phyloP scores from a whole-genome alignment of 2,797 vertebrate species.

The Diglossa cyanea region DNA sequence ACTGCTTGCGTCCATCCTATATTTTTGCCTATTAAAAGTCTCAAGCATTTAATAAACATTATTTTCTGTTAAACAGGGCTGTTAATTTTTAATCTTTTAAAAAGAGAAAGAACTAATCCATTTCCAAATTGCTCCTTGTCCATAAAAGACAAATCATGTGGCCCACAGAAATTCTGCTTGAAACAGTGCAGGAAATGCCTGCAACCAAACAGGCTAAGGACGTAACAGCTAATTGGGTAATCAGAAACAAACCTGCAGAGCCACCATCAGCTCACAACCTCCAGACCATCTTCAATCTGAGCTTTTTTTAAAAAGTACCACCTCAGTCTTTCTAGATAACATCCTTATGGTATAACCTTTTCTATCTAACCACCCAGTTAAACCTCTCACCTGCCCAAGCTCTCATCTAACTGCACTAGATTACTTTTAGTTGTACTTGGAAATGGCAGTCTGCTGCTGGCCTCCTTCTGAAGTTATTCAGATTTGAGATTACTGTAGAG shows the following conservation, averaged over 20 bases:
- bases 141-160: not conserved
- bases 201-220: not conserved
- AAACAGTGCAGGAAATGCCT: not conserved
- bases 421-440: not conserved
- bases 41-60: not conserved
- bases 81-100: not conserved
- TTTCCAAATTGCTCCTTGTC: not conserved
- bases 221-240: not conserved
- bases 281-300: not conserved
- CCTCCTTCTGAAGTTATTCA: constrained; percentile 26
- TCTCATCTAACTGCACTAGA: accelerated
- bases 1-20: not conserved
- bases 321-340: not conserved
- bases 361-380: not conserved
- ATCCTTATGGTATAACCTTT: not conserved
- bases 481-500: constrained; percentile 4
- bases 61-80: not conserved
- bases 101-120: not conserved
- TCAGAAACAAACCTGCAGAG: not conserved
- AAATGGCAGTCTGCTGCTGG: not conserved
- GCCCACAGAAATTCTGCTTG: not conserved
- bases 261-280: not conserved
- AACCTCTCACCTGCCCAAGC: not conserved
- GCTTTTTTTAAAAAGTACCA: not conserved
- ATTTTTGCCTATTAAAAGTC: not conserved